phyloP scores from a whole-genome alignment of 2,888 invertebrate genomes.

The Sminthurinus aureus region DNA sequence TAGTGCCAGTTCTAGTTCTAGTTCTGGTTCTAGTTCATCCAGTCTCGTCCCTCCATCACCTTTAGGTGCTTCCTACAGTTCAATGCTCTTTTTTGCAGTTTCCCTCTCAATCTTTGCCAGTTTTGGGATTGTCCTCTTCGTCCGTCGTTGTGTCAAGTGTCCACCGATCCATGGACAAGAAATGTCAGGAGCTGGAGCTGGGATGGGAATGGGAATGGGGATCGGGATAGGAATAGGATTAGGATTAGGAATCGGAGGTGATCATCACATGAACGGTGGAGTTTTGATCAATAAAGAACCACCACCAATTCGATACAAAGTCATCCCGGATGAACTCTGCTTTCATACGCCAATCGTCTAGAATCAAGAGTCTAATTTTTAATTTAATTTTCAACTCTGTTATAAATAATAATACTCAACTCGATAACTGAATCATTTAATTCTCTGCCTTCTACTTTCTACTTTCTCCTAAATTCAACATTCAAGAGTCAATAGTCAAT shows the following conservation, averaged over 20 bases:
- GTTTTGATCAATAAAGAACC: slow-evolving; percentile 58
- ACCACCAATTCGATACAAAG: slow-evolving; percentile 61
- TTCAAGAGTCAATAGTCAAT: too few species aligned
- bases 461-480: too few species aligned
- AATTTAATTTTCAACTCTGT: too few species aligned
- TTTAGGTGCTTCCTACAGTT: slow-evolving; percentile 54
- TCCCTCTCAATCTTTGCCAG: slow-evolving; percentile 62
- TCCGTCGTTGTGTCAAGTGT: slow-evolving; percentile 62
- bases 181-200: slow-evolving; percentile 37
- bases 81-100: slow-evolving; percentile 62
- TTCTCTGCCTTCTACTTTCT: too few species aligned
- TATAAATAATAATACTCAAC: too few species aligned
- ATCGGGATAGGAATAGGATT: too few species aligned
- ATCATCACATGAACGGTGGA: too few species aligned
- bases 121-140: slow-evolving; percentile 62
- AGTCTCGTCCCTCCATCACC: slow-evolving; percentile 11
- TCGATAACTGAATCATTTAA: too few species aligned
- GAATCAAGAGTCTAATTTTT: slow-evolving; percentile 19
- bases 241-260: too few species aligned
- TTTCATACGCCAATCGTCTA: slow-evolving; percentile 47
- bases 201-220: too few species aligned
- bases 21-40: neutral
- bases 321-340: slow-evolving; percentile 61
- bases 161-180: slow-evolving; percentile 56
- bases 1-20: too few species aligned